Evolutionary conservation across 2,888 invertebrate genomes (phyloP), one percentile per base, ranked within the genome.

Genomic region (Apoda limacodes): DNA sequence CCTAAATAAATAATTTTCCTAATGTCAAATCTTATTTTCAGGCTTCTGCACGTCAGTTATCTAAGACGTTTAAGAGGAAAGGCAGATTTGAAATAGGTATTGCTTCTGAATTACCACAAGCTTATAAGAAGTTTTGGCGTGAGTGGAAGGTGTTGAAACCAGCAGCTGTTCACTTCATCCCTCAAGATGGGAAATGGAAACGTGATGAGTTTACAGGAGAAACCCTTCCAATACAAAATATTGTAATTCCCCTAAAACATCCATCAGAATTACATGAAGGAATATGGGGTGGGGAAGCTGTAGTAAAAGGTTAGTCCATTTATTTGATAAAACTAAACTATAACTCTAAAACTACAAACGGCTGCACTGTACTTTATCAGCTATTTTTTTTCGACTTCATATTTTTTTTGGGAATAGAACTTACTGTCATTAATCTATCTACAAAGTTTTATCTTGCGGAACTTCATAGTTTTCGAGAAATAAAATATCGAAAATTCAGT

Each of bases 221-320:
- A 72, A 87, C 91, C 7, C 58, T 71, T 34, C 88, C 88, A 1
- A 74, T 93, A 27, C 91, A 93, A 59, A 90, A 94, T 72, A 52
- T 86, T 22, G 86, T 90, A 15, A 66, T 98, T 15, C 92, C 90
- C 1, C 54, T 95, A 2, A 84, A 85, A 41, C 89, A 86, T 60
- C 92, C 97, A 0, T 76, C 84, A 21, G 93, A 98, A 72, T 80
- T 89, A 32, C 80, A 97, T 59, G 54, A 86, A 24, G 97, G 97
- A 17, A 82, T 99, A 42, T 98, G 98, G 98, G 98, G 97, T 40
- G 98, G 98, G 5, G 99, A 99, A 80, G 94, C 89, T 17, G 84
- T 98, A 0, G 78, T 99, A 12, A 90, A 93, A 81, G 98, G 81
- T 74, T 40, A 26, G 11, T n/a, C n/a, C n/a, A 27, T 13, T 17